phyloP scores from a whole-genome alignment of 2,888 invertebrate species.

The Melinopterus prodromus region DNA sequence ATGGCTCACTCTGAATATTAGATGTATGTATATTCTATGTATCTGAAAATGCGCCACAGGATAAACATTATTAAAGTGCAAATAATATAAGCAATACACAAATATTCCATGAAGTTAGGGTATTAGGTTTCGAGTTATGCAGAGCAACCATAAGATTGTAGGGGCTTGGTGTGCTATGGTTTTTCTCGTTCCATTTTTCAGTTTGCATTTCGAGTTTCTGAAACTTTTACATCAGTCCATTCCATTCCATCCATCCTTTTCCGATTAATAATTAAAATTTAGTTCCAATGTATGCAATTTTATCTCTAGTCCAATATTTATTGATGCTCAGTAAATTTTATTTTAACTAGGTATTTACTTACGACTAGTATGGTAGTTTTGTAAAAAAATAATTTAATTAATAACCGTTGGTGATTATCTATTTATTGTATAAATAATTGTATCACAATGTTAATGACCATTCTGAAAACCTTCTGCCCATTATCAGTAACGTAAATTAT shows the following conservation, averaged over 20 bases:
- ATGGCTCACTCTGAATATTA: too few relatives aligned
- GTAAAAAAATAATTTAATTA: constrained; percentile 19
- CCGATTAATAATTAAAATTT: constrained; percentile 8
- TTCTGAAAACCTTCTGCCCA: constrained; percentile 54
- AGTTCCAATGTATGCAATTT: constrained; percentile 20
- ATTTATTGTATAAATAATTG: background rate
- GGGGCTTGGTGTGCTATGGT: background rate
- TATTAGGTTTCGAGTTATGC: background rate
- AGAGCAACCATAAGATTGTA: background rate
- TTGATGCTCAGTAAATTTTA: constrained; percentile 25
- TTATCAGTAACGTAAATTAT: constrained; percentile 36
- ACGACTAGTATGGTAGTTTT: constrained; percentile 1
- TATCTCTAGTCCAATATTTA: constrained; percentile 21
- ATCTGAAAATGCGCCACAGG: too few relatives aligned
- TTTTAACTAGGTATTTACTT: constrained; percentile 9
- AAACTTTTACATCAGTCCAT: background rate
- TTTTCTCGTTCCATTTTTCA: background rate
- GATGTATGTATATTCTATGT: too few relatives aligned
- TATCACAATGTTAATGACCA: constrained; percentile 48
- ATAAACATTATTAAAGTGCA: background rate
- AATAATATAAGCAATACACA: background rate
- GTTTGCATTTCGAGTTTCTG: background rate
- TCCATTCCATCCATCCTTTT: constrained; percentile 5
- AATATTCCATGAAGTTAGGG: background rate
- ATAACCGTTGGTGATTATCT: constrained; percentile 1